Evolutionary conservation across 2,797 vertebrate species (phyloP).

Genomic region (Anableps anableps): DNA sequence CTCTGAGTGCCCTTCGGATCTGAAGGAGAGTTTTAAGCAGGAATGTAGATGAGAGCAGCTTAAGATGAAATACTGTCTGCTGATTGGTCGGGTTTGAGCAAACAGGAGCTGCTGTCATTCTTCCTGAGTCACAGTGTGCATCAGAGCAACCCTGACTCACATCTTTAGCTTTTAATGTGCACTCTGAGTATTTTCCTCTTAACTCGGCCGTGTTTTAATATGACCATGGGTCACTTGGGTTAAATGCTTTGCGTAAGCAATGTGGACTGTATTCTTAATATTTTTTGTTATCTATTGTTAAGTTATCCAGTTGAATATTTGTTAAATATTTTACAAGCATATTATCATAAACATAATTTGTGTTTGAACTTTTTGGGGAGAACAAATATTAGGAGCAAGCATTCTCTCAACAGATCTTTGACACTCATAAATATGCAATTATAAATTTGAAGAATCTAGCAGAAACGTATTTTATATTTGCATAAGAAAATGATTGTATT

Average conservation of each 20-base stretch:
- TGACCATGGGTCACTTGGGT: background rate
- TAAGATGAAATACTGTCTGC: slow-evolving; percentile 43
- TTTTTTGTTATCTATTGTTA: background rate
- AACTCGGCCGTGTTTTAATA: background rate
- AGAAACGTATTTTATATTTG: background rate
- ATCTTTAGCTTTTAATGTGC: slow-evolving; percentile 28
- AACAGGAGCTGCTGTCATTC: slow-evolving; percentile 18
- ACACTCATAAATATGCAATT: background rate
- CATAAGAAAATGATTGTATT: background rate
- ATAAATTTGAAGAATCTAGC: background rate
- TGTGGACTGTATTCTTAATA: background rate
- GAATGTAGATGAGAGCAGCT: slow-evolving; percentile 60
- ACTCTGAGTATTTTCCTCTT: slow-evolving; percentile 9
- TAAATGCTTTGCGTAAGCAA: background rate
- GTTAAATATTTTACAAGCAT: background rate
- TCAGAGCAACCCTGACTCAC: slow-evolving; percentile 7
- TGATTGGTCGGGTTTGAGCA: slow-evolving; percentile 47
- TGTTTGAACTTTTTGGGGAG: background rate
- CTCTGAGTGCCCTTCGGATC: slow-evolving; percentile 58
- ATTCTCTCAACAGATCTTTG: background rate
- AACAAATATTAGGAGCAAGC: background rate
- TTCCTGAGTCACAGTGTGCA: slow-evolving; percentile 24
- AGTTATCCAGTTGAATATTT: background rate
- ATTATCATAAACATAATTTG: background rate
- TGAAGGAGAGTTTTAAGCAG: slow-evolving; percentile 50